Evolutionary conservation across 2,113 vertebrate species (phyloP), one percentile per base, ranked within the genome.

Genomic region (Nothoprocta pentlandii): DNA sequence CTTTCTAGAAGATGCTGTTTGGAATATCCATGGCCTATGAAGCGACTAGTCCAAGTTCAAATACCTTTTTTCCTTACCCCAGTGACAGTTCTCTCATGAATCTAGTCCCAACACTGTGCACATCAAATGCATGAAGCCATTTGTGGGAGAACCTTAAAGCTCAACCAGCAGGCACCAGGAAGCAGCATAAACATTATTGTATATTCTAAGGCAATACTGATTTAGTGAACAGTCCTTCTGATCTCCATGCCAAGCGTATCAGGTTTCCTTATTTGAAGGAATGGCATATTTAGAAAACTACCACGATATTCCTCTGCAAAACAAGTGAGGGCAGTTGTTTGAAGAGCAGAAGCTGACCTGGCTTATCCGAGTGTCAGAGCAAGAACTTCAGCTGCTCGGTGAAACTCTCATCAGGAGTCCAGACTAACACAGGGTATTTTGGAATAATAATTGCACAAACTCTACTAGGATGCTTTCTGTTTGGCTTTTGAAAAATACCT

Each of bases 1-100:
- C 96, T 94, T 95, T 93, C 92, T 91, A 96, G 87, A 93, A 97
- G 95, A 96, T 97, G 96, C 83, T 89, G 87, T 73, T 92, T 85
- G 91, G 91, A 88, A 88, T 92, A 91, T 68, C 80, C 90, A 64
- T 70, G 26, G 76, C 93, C 15, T 90, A 41, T 83, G 96, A 96
- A 92, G 90, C 51, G 73, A 77, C 75, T 71, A n/a, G 89, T 81
- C 90, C 71, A 16, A 92, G 92, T 13, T 6, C 46, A 49, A 58
- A 23, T 30, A 25, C 16, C 11, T 32, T 7, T 6, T 5, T 10
- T 14, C 34, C 26, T 36, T 61, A 49, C 70, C 68, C 34, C 63
- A 49, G 15, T 0, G 9, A 74, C 68, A 92, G 17, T 63, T 71
- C 90, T 94, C 94, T 66, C 69, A 30, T 28, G 92, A 73, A 68